These are phyloP conservation scores for Andrena camellia DNA, from an alignment of 2,888 invertebrate genomes.

Conservation along the genomic window DNA sequence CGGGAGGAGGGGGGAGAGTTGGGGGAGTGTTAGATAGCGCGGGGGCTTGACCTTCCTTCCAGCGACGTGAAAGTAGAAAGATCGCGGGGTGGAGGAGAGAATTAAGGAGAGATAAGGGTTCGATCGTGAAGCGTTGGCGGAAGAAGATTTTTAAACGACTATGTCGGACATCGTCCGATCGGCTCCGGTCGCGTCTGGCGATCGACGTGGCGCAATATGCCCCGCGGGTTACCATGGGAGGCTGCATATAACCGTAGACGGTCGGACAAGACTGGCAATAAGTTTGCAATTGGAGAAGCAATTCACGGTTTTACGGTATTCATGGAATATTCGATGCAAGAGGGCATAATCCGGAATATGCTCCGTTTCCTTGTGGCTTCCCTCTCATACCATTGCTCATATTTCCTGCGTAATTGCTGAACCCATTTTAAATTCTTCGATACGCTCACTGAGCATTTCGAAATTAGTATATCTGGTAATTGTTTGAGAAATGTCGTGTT, in stretches of 20 bases:
- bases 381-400: neutral
- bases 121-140: constrained; percentile 8
- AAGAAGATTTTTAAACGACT: constrained; percentile 29
- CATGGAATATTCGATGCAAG: constrained; percentile 51
- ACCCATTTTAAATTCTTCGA: neutral
- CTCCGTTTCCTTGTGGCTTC: neutral
- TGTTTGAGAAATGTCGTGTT: neutral
- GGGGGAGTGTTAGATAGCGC: neutral
- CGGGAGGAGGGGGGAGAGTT: neutral
- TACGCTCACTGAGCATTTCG: neutral
- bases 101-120: constrained; percentile 26
- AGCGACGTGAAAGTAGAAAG: neutral
- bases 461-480: neutral
- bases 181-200: constrained; percentile 16
- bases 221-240: constrained; percentile 10
- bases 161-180: constrained; percentile 24
- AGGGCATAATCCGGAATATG: constrained; percentile 40
- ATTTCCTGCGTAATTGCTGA: constrained; percentile 15
- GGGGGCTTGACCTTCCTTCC: constrained; percentile 3
- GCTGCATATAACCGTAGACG: constrained; percentile 39
- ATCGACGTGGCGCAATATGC: constrained; percentile 32
- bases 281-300: constrained; percentile 51
- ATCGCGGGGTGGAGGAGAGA: neutral
- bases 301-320: constrained; percentile 48
- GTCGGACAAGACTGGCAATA: constrained; percentile 39